Base-by-base conservation (phyloP, 2,113 vertebrate genomes). In the Coracopsis vasa region DNA sequence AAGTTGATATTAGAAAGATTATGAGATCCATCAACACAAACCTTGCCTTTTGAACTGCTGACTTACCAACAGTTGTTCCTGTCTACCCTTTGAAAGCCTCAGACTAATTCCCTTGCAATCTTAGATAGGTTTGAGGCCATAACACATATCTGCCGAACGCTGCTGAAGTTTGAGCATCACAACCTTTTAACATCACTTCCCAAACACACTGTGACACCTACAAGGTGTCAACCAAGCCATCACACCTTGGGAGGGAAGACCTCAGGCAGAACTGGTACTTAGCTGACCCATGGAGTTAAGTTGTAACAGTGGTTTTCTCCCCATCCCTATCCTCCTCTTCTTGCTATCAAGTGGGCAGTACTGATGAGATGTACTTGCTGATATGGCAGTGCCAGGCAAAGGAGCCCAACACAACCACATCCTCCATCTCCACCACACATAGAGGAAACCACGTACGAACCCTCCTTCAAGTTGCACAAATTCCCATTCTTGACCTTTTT, bases 341-440 rank as follows among this genome's bases (percentile, higher is more conserved):
- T 54, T 75, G 31, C 42, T 33, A 0, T 7, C 13, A 2, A 15
- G 13, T 0, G 2, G 41, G 18, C 29, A 37, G 44, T 0, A 0
- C 4, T 21, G 48, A 51, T 5, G 69, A 28, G 69, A 50, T 14
- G 42, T 0, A 5, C 41, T 25, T 72, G n/a, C 45, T 35, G 29
- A 13, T 2, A 33, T 1, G 15, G 23, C 79, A 54, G 54, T 4
- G 39, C 24, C 86, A 16, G 39, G 24, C 24, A 44, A 75, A 66
- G 51, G 23, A 92, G 45, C 29, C 19, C 45, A 50, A 35, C 31
- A 28, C 28, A 66, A 58, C 42, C 8, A 0, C 24, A 29, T 16
- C 61, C 24, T 88, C 83, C 56, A 11, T 0, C 28, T 21, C 65
- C 80, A 58, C 16, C 29, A 16, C 60, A 33, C 5, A 1, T 1